phyloP scores from a whole-genome alignment of 2,797 vertebrate species.

The Sebastes steindachneri region DNA sequence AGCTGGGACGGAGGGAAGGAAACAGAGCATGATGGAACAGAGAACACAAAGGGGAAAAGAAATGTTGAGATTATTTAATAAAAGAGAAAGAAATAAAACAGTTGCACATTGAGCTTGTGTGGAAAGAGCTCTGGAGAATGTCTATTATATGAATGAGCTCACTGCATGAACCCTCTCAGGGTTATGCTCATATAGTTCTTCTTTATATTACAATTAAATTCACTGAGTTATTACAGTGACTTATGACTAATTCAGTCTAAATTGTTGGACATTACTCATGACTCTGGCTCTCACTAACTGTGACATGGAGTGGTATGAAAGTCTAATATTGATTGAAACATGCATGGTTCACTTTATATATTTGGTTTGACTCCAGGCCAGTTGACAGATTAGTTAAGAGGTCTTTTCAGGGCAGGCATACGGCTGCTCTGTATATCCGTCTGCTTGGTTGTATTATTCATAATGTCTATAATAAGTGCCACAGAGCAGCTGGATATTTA shows the following conservation, averaged over 20 bases:
- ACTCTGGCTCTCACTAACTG: background rate
- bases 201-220: background rate
- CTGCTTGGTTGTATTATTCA: background rate
- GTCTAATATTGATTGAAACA: background rate
- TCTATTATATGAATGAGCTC: background rate
- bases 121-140: background rate
- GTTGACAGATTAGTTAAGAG: background rate
- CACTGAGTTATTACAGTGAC: background rate
- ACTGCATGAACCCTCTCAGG: background rate
- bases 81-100: background rate
- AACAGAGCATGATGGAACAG: background rate
- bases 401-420: background rate
- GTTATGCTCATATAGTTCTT: background rate
- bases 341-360: background rate
- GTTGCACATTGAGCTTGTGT: background rate
- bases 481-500: background rate
- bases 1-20: slow-evolving; percentile 58
- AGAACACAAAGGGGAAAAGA: background rate
- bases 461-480: background rate
- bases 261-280: background rate
- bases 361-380: background rate
- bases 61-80: background rate
- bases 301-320: background rate
- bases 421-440: background rate
- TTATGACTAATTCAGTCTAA: background rate